Conservation (phyloP, 1,140 invertebrate genomes). For the Chrysomallon squamiferum region DNA sequence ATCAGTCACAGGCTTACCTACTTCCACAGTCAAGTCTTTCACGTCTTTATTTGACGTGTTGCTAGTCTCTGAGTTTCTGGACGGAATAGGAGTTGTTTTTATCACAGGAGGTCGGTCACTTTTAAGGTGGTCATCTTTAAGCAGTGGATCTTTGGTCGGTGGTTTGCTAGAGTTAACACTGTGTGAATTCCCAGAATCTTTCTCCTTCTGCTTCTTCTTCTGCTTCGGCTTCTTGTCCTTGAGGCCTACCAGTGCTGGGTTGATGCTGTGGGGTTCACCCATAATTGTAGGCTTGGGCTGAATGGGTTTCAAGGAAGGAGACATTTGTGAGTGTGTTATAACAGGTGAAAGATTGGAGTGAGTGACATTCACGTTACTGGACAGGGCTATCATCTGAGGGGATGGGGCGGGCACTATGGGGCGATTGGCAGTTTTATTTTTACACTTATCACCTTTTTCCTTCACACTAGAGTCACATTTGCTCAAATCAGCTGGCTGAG, state of each 20-base stretch:
- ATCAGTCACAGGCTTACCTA: constrained; percentile 12
- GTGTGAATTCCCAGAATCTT: constrained; percentile 8
- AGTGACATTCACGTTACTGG: constrained; percentile 27
- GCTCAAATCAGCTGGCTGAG: constrained; percentile 10
- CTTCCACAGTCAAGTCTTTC: constrained; percentile 11
- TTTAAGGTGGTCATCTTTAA: constrained; percentile 49
- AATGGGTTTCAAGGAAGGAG: constrained; percentile 59
- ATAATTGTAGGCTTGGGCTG: constrained; percentile 64
- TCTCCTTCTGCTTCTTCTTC: constrained; percentile 65
- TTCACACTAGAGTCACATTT: constrained; percentile 14
- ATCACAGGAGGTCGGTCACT: constrained; percentile 55
- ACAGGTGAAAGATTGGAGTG: constrained; percentile 41
- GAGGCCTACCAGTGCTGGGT: constrained; percentile 54
- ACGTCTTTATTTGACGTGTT: too few species aligned
- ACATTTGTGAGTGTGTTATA: constrained; percentile 37
- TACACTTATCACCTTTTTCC: neutral
- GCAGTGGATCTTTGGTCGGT: constrained; percentile 13
- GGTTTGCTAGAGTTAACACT: constrained; percentile 4
- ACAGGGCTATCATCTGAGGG: constrained; percentile 37
- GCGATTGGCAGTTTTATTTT: constrained; percentile 33
- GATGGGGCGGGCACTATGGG: constrained; percentile 53
- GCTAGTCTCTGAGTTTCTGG: constrained; percentile 25
- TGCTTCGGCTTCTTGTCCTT: constrained; percentile 54
- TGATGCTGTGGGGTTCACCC: constrained; percentile 53
- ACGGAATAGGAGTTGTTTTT: constrained; percentile 47